Percentiles rank a stretch among this genome's conserved stretches.
Conservation (phyloP, 2,113 vertebrate species). For the Myrmecobius fasciatus region DNA sequence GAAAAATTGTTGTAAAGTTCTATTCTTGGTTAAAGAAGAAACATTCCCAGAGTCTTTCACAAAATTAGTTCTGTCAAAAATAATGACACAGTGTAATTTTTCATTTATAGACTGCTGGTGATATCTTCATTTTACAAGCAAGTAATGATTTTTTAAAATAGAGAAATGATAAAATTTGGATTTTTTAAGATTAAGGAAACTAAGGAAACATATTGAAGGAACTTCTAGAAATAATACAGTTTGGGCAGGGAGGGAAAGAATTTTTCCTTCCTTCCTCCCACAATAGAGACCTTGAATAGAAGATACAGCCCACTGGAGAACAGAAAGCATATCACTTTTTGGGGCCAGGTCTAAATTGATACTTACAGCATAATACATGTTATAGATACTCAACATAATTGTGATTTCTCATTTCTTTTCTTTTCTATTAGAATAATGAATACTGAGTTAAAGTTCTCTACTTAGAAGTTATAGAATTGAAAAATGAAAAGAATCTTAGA, state of each 20-base stretch:
- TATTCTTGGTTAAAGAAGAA: conserved; percentile 46
- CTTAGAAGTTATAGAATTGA: not conserved
- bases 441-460: not conserved
- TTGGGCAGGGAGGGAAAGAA: not conserved
- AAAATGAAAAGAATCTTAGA: not conserved
- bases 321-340: not conserved
- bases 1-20: conserved; percentile 41
- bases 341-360: not conserved
- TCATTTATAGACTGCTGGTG: not conserved
- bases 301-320: not conserved
- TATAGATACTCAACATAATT: conserved; percentile 16
- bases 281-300: not conserved
- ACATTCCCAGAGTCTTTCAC: not conserved
- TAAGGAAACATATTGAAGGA: not conserved
- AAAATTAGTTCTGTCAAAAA: conserved; percentile 19
- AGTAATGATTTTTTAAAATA: conserved; percentile 29
- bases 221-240: conserved; percentile 13
- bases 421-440: not conserved
- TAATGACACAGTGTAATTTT: not conserved
- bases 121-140: conserved; percentile 15
- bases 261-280: not conserved
- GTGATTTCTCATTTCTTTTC: conserved; percentile 21
- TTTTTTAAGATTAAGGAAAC: conserved; percentile 17
- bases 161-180: conserved; percentile 27
- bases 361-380: not conserved